Evolutionary conservation across 2,888 invertebrate genomes (phyloP), one percentile per base, ranked within the genome.

Genomic region (Hydroisotoma schaefferi): DNA sequence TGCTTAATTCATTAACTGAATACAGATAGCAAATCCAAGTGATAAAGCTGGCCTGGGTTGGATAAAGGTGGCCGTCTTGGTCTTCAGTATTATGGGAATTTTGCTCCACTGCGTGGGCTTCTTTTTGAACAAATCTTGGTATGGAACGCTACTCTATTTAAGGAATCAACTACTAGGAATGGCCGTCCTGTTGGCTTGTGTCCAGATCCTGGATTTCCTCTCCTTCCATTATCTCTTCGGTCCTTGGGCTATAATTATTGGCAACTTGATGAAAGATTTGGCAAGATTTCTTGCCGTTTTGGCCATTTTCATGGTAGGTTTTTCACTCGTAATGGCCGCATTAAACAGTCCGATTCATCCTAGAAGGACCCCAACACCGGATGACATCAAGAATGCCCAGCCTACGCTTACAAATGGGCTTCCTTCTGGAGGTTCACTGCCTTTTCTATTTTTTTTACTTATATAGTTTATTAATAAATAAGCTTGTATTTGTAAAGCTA

Each of bases 191-290:
- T 81, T 97, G 74, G 94, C 95, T 57, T 99, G 98, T 80, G 94
- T 99, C 51, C 95, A 98, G 80, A 92, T 98, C 74, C 81, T 98
- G 75, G 94, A 94, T 80, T 99, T 99, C 78, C 81, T 99, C 51
- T 97, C 97, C 25, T 99, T 99, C 77, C 99, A 99, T 78, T 94
- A 99, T 79, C 83, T 99, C 22, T 99, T 99, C 77, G 99, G 99
- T 48, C 99, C 99, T 0, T 99, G 99, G 99, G 98, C 98, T 29
- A 99, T 99, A 76, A 99, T 99, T 77, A 99, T 99, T 75, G 91
- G 97, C 23, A 90, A 92, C 78, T 81, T 92, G 57, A 87, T 92
- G 85, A 92, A 92, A 43, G 94, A 95, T 78, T 81, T 95, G 72
- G 91, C 91, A n/a, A 83, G 94, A 75, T 99, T 99, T 78, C 83